Base-by-base conservation (phyloP, 2,888 invertebrate species). In the Kuschelorhynchus macadamiae region DNA sequence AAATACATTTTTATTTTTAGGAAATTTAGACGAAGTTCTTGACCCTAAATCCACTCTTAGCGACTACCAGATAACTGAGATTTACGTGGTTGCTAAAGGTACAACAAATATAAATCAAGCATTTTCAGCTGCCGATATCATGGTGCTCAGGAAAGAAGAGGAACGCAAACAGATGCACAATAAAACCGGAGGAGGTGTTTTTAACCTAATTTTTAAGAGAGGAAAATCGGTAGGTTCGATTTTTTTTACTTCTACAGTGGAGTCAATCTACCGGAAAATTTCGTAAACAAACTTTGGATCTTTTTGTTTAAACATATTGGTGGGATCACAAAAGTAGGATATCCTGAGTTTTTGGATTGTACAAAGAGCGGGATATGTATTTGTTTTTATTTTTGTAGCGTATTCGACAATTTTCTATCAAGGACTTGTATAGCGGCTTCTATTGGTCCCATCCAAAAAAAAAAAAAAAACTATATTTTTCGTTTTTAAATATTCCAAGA, bases 31-130 rank as follows among this genome's bases (percentile, higher is more conserved):
- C 74, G 86, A 89, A 77, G 85, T 85, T 12, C 81, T 91, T 76
- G 86, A 88, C 72, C 85, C 87, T 36, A 86, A 86, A 71, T 79
- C 87, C 72, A 87, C 87, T 0, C 81, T 91, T 44, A 87, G 87
- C 56, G 89, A 90, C 78, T 90, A 90, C 77, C 87, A 88, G 70
- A 85, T 90, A 46, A 88, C 88, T 69, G 90, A 91, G 81, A 87
- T 91, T 46, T 87, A 87, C 68, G 81, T 90, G 20, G 88, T 88
- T 42, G 83, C 85, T 5, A 87, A 86, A 72, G 86, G 87, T 30
- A 83, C 86, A 1, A 83, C 84, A 14, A 80, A 85, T 64, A 81
- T 86, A 62, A 83, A 84, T 21, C 86, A 86, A 74, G 77, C 81
- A 4, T 82, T 83, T 66, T 82, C 84, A 0, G 76, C 81, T 0